Evolutionary conservation across 2,797 vertebrate genomes (phyloP), one percentile per base, ranked within the genome.

Genomic region (Babyrousa celebensis): DNA sequence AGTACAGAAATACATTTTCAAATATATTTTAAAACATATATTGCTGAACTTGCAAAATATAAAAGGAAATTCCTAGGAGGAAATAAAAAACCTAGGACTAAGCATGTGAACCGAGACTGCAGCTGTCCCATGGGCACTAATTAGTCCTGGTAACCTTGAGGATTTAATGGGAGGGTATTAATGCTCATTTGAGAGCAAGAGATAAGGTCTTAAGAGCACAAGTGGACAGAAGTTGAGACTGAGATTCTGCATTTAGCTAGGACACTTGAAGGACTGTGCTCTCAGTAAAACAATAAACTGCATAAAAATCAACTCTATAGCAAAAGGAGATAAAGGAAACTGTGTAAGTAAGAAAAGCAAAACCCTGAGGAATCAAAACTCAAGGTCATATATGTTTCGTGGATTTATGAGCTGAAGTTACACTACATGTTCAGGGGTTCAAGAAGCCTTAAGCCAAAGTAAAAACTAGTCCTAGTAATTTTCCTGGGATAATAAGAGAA

Each of bases 1-100:
- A 94, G 72, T 85, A 77, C 32, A 91, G 62, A 40, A 89, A 89
- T 91, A 63, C n/a, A 86, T 92, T 48, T 86, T 74, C 48, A 89
- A 89, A 67, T 92, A 62, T 74, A 89, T 85, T 88, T 97, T 67
- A 36, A 89, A 94, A 89, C 32, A 67, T 17, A 80, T 32, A 94
- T 36, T 88, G 68, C 58, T 93, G 52, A 95, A 52, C 52, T 85
- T 71, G 25, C 8, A 32, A 94, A 82, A 85, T 62, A 63, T 58
- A 91, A 95, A 95, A 93, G 65, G 79, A 93, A 96, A 89, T 63
- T 86, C n/a, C 36, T 40, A 89, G 52, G 43, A 74, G 21, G 23
- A 67, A 72, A 58, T n/a, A n/a, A 91, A 89, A 93, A 79, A 58
- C 58, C 36, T 15, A 74, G 54, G 36, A 82, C 8, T 62, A 71